phyloP scores from a whole-genome alignment of 1,140 invertebrate species.

The Hyles vespertilio region DNA sequence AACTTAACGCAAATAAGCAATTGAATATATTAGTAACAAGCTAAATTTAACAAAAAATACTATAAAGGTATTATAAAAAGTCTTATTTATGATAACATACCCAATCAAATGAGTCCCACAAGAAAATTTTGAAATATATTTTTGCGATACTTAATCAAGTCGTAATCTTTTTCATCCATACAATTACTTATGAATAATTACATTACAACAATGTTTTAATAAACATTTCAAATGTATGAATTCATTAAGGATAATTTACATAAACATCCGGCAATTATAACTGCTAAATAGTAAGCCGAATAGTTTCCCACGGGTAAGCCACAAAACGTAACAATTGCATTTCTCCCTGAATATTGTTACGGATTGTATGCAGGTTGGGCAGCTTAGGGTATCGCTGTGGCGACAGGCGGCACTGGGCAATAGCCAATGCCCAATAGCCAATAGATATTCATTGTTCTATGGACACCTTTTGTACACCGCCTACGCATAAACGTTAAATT shows the following conservation, averaged over 20 bases:
- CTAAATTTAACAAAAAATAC: too few species aligned
- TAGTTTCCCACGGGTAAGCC: slow-evolving; percentile 54
- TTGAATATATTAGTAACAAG: too few species aligned
- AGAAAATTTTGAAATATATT: not conserved
- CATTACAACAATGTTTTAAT: too few species aligned
- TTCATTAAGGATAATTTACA: too few species aligned
- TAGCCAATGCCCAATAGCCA: slow-evolving; percentile 10
- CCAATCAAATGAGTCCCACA: too few species aligned
- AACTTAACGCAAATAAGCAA: too few species aligned
- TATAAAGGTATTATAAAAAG: too few species aligned
- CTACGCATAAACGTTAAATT: slow-evolving; percentile 45
- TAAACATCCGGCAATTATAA: slow-evolving; percentile 2
- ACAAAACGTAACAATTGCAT: slow-evolving; percentile 56
- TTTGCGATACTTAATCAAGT: too few species aligned
- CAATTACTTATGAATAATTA: too few species aligned
- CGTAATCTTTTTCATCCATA: too few species aligned
- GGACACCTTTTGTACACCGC: slow-evolving; percentile 58
- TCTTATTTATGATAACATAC: too few species aligned
- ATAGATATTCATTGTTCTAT: slow-evolving; percentile 57
- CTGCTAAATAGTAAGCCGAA: not conserved
- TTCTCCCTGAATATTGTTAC: slow-evolving; percentile 54
- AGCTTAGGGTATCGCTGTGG: slow-evolving; percentile 46
- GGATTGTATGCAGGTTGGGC: slow-evolving; percentile 58
- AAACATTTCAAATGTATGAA: too few species aligned
- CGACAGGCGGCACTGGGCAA: not conserved